Conservation (phyloP, 1,140 invertebrate genomes). For the Papilio aristodemus region DNA sequence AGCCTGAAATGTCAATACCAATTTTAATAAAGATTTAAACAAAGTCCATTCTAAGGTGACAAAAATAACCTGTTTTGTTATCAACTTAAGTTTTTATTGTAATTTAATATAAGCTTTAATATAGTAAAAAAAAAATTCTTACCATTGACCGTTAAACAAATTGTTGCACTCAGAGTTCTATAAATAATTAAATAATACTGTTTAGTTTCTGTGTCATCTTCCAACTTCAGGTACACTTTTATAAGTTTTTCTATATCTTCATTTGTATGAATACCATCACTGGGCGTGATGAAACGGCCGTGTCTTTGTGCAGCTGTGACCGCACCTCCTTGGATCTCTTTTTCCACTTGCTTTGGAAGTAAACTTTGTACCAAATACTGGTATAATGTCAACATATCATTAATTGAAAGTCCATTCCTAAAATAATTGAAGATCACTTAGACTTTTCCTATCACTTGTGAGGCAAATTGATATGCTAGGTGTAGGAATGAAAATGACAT, state of each 20-base stretch:
- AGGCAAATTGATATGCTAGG: no score
- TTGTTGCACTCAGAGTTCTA: slow-evolving; percentile 87
- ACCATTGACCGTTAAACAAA: slow-evolving; percentile 89
- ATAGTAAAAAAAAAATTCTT: slow-evolving; percentile 53
- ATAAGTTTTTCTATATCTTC: slow-evolving; percentile 86
- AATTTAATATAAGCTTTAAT: no score
- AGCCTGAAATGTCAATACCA: no score
- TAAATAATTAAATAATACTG: slow-evolving; percentile 90
- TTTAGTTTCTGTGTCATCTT: slow-evolving; percentile 81
- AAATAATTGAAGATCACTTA: slow-evolving; percentile 41
- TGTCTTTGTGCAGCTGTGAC: slow-evolving; percentile 68
- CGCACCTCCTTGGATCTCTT: slow-evolving; percentile 85
- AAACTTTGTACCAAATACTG: slow-evolving; percentile 89
- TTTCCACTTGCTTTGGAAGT: slow-evolving; percentile 87
- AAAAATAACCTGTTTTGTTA: no score
- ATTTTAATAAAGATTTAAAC: no score
- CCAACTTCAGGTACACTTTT: slow-evolving; percentile 85
- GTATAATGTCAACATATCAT: slow-evolving; percentile 91
- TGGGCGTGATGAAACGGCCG: slow-evolving; percentile 68
- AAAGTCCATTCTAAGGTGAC: no score
- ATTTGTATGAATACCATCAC: slow-evolving; percentile 77
- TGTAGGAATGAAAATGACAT: no score
- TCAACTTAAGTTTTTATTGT: no score
- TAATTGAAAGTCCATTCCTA: slow-evolving; percentile 91
- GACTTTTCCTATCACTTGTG: no score